These are phyloP conservation scores for Athalia cordata DNA, from an alignment of 2,888 invertebrate species.

Conservation along the genomic window DNA sequence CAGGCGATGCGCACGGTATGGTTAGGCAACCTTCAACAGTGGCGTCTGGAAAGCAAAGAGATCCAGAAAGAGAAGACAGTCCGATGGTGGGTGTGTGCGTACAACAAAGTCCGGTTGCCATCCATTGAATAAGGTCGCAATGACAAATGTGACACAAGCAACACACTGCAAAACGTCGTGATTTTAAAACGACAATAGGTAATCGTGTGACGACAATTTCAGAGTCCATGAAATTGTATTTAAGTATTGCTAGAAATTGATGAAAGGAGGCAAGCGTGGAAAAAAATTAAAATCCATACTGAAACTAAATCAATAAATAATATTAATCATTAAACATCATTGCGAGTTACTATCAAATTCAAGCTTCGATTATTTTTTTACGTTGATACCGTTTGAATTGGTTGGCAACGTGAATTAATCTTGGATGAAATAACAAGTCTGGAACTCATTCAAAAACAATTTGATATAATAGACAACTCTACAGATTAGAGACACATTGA, in stretches of 20 bases:
- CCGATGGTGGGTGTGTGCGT: constrained; percentile 93
- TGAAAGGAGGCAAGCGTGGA: constrained; percentile 30
- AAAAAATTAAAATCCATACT: constrained; percentile 23
- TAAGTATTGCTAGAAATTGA: constrained; percentile 37
- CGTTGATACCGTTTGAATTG: constrained; percentile 36
- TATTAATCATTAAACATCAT: constrained; percentile 38
- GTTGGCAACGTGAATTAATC: constrained; percentile 37
- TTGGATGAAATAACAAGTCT: constrained; percentile 28
- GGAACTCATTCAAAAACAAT: constrained; percentile 22
- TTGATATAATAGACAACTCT: constrained; percentile 29
- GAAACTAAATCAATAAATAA: background rate
- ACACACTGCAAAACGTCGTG: constrained; percentile 34
- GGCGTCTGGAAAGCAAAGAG: constrained; percentile 68
- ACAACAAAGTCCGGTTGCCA: constrained; percentile 94
- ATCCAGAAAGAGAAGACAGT: constrained; percentile 80
- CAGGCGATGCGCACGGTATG: constrained; percentile 68
- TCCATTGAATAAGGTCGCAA: constrained; percentile 78
- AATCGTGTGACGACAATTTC: constrained; percentile 40
- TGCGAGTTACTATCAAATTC: constrained; percentile 41
- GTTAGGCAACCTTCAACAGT: constrained; percentile 66
- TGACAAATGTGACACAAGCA: constrained; percentile 40
- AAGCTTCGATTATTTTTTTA: constrained; percentile 45
- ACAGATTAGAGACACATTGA: constrained; percentile 31
- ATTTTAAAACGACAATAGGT: constrained; percentile 42
- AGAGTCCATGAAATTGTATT: constrained; percentile 35